Evolutionary conservation across 1,140 invertebrate genomes (phyloP).

Genomic region (Plectrocnemia conspersa): DNA sequence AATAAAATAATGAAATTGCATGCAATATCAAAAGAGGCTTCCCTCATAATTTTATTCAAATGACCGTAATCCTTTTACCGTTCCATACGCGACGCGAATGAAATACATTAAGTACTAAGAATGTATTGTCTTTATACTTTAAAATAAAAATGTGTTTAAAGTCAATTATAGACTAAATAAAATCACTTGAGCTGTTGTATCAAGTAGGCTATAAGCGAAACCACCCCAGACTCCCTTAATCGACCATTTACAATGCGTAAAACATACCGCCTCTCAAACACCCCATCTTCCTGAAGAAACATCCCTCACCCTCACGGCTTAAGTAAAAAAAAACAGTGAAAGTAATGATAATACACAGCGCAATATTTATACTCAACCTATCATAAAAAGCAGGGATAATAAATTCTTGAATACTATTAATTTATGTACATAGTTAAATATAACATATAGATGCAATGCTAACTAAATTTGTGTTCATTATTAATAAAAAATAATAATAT

Average conservation of each 20-base stretch:
- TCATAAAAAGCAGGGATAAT: constrained; percentile 33
- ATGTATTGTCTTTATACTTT: no score
- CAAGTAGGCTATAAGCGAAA: constrained; percentile 17
- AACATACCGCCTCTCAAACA: constrained; percentile 22
- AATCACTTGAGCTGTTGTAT: constrained; percentile 9
- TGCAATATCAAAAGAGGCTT: neutral
- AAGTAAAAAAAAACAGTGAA: constrained; percentile 33
- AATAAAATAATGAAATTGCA: constrained; percentile 10
- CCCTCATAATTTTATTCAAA: neutral
- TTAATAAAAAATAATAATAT: no score
- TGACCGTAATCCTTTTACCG: neutral
- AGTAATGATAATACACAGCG: constrained; percentile 36
- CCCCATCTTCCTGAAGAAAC: constrained; percentile 6
- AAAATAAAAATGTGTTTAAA: no score
- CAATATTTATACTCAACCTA: constrained; percentile 35
- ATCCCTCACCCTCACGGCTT: constrained; percentile 17
- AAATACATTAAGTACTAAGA: no score
- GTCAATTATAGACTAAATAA: constrained; percentile 7
- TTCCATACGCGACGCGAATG: no score
- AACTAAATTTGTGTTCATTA: no score
- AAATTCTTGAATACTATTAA: no score
- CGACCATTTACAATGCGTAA: constrained; percentile 35
- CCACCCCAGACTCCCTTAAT: constrained; percentile 29
- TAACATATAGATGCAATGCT: no score
- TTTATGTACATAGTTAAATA: no score